Evolutionary conservation across 2,888 invertebrate species (phyloP).

Genomic region (Ochropacha duplaris): DNA sequence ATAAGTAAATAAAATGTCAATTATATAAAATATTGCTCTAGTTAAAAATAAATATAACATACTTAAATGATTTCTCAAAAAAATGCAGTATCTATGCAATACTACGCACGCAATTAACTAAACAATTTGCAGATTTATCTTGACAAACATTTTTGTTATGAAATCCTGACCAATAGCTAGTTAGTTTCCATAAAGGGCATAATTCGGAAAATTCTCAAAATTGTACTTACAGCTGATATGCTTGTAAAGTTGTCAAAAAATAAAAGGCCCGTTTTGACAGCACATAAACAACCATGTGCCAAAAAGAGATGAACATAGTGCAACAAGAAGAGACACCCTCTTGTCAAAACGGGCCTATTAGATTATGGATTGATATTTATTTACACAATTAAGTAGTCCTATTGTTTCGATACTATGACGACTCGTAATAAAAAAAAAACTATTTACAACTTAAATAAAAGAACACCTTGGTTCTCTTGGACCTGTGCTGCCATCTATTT

Average conservation of each 20-base stretch:
- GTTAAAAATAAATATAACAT: too few relatives aligned
- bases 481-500: background rate
- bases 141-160: too few relatives aligned
- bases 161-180: too few relatives aligned
- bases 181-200: too few relatives aligned
- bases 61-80: background rate
- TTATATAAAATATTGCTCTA: background rate
- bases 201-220: background rate
- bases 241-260: background rate
- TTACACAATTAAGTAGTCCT: background rate
- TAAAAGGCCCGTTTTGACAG: too few relatives aligned
- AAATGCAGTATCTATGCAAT: background rate
- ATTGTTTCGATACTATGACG: background rate
- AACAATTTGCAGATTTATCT: too few relatives aligned
- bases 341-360: too few relatives aligned
- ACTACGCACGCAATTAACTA: background rate
- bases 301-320: too few relatives aligned
- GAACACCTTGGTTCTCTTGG: background rate
- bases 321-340: too few relatives aligned
- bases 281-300: too few relatives aligned
- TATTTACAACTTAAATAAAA: background rate
- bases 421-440: background rate
- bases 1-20: background rate
- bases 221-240: background rate
- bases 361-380: background rate